Evolutionary conservation across 2,888 invertebrate species (phyloP).

Genomic region (Junonia oenone): DNA sequence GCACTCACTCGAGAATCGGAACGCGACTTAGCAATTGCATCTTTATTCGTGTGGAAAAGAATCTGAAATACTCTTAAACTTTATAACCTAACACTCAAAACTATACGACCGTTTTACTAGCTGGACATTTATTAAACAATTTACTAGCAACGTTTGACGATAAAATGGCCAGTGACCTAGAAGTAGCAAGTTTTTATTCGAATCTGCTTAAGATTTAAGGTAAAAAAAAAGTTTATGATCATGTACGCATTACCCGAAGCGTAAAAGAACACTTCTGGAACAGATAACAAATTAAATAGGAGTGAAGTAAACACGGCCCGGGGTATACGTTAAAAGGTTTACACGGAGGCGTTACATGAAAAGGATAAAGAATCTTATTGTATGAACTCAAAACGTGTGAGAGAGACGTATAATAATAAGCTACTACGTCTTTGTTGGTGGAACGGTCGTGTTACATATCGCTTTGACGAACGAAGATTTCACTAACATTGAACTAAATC

Average conservation of each 20-base stretch:
- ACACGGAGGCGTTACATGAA: constrained; percentile 6
- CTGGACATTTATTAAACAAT: neutral
- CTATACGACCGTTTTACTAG: neutral
- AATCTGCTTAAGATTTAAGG: constrained; percentile 2
- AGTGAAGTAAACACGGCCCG: constrained; percentile 10
- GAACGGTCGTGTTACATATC: neutral
- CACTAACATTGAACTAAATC: no score
- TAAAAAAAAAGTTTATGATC: constrained; percentile 11
- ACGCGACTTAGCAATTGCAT: constrained; percentile 19
- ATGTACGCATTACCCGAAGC: constrained; percentile 10
- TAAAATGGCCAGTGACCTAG: neutral
- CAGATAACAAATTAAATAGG: constrained; percentile 12
- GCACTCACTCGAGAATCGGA: constrained; percentile 53
- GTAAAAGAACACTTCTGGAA: constrained; percentile 11
- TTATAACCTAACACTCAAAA: neutral
- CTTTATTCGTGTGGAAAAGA: neutral
- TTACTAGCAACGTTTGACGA: neutral
- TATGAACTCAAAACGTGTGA: neutral
- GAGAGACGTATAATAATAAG: neutral
- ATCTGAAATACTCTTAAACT: neutral
- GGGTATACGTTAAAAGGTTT: constrained; percentile 5
- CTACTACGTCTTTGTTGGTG: neutral
- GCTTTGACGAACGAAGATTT: no score
- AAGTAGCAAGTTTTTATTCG: neutral
- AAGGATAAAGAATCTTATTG: neutral